These are phyloP conservation scores for Tetrao urogallus DNA, from an alignment of 2,113 vertebrate species.

Conservation along the genomic window DNA sequence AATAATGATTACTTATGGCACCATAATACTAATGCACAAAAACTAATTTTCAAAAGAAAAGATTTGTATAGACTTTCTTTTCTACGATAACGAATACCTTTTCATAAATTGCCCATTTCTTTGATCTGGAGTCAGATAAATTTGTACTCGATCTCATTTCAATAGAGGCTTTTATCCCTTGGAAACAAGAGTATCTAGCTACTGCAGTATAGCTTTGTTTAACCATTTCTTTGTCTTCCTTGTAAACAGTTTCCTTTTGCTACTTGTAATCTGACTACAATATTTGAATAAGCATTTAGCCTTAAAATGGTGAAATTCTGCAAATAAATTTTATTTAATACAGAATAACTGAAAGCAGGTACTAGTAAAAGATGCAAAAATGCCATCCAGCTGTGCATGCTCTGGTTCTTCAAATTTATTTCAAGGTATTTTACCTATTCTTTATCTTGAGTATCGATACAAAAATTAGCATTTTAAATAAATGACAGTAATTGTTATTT, in stretches of 20 bases:
- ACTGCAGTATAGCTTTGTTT: not conserved
- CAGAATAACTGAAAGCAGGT: not conserved
- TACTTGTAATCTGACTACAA: not conserved
- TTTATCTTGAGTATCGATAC: not conserved
- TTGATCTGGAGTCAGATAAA: not conserved
- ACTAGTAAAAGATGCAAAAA: not conserved
- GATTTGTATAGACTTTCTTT: not conserved
- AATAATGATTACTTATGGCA: not conserved
- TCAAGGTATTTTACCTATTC: not conserved
- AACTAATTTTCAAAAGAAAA: not conserved
- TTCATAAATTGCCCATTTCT: not conserved
- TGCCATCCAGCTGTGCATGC: not conserved
- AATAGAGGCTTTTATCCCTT: not conserved
- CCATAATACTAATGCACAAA: not conserved
- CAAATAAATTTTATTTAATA: not conserved
- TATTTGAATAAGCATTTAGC: not conserved
- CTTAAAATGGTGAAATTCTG: not conserved
- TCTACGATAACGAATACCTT: not conserved
- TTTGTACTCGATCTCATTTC: not conserved
- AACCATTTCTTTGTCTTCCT: not conserved
- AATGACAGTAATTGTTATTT: not conserved
- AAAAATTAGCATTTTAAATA: not conserved
- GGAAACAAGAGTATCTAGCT: not conserved
- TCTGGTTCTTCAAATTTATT: not conserved
- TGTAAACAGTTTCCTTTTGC: not conserved